phyloP scores from a whole-genome alignment of 2,113 vertebrate species.

The Rhipidura dahli region DNA sequence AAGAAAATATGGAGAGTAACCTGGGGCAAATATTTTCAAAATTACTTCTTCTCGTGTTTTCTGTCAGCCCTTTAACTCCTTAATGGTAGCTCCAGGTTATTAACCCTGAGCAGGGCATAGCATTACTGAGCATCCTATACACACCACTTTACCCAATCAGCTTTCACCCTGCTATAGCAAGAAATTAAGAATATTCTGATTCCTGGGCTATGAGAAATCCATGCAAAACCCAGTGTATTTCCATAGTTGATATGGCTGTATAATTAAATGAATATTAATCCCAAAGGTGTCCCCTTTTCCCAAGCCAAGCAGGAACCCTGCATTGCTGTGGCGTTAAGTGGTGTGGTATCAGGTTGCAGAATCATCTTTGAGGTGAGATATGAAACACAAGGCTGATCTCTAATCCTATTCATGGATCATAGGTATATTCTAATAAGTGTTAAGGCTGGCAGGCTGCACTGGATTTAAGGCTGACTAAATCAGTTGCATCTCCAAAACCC shows the following conservation, averaged over 20 bases:
- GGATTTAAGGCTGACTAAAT: neutral
- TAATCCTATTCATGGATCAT: neutral
- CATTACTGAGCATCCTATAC: neutral
- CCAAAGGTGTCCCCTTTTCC: neutral
- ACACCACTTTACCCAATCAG: neutral
- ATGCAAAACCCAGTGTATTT: neutral
- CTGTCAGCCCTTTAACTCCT: neutral
- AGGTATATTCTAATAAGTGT: constrained; percentile 12
- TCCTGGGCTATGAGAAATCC: neutral
- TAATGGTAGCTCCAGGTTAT: neutral
- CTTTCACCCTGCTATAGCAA: neutral
- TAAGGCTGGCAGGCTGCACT: neutral
- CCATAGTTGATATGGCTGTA: neutral
- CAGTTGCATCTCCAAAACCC: neutral
- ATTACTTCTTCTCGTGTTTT: neutral
- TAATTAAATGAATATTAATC: neutral
- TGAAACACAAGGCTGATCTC: constrained; percentile 15
- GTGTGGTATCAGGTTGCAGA: neutral
- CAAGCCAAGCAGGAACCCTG: neutral
- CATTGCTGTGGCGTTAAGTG: neutral
- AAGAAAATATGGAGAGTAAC: neutral
- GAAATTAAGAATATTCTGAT: neutral
- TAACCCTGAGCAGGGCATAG: neutral
- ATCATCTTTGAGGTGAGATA: constrained; percentile 14
- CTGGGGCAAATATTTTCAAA: neutral